Conservation (phyloP, 2,888 invertebrate species). For the Eupithecia tripunctaria region DNA sequence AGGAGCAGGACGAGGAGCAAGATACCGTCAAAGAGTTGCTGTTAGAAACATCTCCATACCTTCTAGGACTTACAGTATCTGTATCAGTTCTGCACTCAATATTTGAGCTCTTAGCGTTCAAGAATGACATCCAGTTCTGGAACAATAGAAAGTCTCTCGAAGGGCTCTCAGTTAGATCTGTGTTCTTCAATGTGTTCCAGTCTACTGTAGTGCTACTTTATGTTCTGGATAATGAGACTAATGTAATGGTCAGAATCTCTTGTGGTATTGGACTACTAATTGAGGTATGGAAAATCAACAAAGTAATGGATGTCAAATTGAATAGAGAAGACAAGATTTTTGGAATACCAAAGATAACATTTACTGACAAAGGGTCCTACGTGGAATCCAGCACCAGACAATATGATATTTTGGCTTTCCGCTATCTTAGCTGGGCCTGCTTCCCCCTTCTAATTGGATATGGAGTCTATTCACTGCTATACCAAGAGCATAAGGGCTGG, state of each 20-base stretch:
- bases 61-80: conserved; percentile 94
- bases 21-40: conserved; percentile 97
- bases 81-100: conserved; percentile 98
- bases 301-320: conserved; percentile 92
- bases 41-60: conserved; percentile 97
- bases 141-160: conserved; percentile 98
- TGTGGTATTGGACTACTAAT: conserved; percentile 97
- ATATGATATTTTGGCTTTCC: conserved; percentile 98
- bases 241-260: conserved; percentile 96
- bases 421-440: conserved; percentile 97
- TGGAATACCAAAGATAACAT: conserved; percentile 91
- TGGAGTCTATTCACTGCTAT: conserved; percentile 96
- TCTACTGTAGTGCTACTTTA: conserved; percentile 97
- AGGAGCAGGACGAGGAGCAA: conserved; percentile 94
- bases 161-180: conserved; percentile 98
- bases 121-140: conserved; percentile 99
- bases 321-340: conserved; percentile 89
- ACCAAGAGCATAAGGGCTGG: conserved; percentile 99
- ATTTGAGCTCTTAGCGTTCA: conserved; percentile 99
- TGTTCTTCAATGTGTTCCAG: conserved; percentile 99
- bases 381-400: conserved; percentile 96
- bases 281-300: conserved; percentile 99
- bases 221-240: conserved; percentile 99
- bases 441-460: conserved; percentile 97
- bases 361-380: conserved; percentile 98